A percentile compares a stretch with the other conserved stretches of the same genome.
Conservation (phyloP, 30 jellyfish, hydroid and myxozoan genomes). For the Catostylus mosaicus region DNA sequence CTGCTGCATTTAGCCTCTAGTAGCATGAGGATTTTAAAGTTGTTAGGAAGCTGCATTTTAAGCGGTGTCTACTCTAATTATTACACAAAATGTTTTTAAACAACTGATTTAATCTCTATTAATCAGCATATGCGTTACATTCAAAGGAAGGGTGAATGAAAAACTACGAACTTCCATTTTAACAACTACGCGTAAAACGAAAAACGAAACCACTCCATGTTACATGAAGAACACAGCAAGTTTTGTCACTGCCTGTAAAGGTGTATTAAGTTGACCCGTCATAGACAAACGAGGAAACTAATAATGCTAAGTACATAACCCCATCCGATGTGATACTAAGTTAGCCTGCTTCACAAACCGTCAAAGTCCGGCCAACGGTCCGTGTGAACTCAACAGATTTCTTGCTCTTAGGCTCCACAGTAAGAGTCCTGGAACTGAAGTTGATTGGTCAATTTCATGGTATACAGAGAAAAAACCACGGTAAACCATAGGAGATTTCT, state of each 20-base stretch:
- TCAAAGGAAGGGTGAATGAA: conserved; percentile 13
- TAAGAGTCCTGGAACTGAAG: no score
- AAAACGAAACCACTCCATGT: conserved; percentile 9
- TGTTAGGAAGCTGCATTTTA: background rate
- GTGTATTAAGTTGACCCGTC: background rate
- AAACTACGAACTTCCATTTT: conserved; percentile 21
- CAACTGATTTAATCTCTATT: background rate
- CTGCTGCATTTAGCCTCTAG: background rate
- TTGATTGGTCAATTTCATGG: no score
- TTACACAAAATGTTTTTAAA: no score
- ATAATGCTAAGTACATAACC: background rate
- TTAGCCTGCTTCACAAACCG: no score
- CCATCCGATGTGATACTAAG: no score
- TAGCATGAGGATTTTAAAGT: background rate
- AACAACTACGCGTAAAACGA: conserved; percentile 34
- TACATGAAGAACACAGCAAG: conserved; percentile 27
- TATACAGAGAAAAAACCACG: no score
- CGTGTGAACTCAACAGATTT: no score
- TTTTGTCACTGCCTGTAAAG: background rate
- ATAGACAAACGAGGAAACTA: background rate
- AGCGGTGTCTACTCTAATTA: background rate
- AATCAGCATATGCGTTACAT: background rate
- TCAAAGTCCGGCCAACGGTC: no score
- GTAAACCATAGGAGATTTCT: no score
- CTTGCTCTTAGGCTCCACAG: no score